These are phyloP conservation scores for Ormyrus nitidulus DNA, from an alignment of 2,888 invertebrate species.

Conservation along the genomic window DNA sequence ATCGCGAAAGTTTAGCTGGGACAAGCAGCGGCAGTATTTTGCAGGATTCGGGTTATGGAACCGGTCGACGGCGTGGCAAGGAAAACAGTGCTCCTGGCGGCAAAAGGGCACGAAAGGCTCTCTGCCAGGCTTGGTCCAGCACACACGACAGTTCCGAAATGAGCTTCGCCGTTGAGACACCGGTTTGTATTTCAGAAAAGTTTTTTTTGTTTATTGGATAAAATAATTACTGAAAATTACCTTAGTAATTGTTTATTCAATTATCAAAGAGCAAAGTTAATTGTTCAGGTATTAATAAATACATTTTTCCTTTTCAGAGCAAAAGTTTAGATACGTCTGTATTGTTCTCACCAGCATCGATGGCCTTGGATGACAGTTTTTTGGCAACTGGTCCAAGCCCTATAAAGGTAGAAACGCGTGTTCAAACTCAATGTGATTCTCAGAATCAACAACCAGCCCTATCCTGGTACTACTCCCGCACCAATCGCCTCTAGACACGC, in stretches of 20 bases:
- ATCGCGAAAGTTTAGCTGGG: conserved; percentile 76
- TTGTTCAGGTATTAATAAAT: neutral
- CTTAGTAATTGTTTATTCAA: conserved; percentile 8
- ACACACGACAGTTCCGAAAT: conserved; percentile 79
- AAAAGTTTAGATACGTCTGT: conserved; percentile 89
- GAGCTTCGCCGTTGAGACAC: conserved; percentile 86
- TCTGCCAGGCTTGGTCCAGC: conserved; percentile 84
- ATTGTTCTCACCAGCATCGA: conserved; percentile 91
- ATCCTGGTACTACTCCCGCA: conserved; percentile 74
- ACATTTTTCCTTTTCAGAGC: conserved; percentile 81
- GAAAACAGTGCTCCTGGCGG: conserved; percentile 82
- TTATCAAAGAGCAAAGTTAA: neutral
- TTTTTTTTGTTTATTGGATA: neutral
- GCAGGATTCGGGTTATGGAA: conserved; percentile 80
- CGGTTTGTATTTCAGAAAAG: conserved; percentile 76
- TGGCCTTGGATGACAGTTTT: conserved; percentile 87
- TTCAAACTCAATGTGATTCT: conserved; percentile 70
- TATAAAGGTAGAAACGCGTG: conserved; percentile 77
- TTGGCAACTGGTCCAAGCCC: conserved; percentile 81
- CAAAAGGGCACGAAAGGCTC: conserved; percentile 87
- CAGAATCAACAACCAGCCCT: conserved; percentile 71
- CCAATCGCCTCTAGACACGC: conserved; percentile 75
- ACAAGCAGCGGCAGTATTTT: conserved; percentile 70
- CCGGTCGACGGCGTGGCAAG: conserved; percentile 79
- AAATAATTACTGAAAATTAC: neutral